Evolutionary conservation across 2,888 invertebrate species (phyloP).

Genomic region (Minunthozetes semirufus): DNA sequence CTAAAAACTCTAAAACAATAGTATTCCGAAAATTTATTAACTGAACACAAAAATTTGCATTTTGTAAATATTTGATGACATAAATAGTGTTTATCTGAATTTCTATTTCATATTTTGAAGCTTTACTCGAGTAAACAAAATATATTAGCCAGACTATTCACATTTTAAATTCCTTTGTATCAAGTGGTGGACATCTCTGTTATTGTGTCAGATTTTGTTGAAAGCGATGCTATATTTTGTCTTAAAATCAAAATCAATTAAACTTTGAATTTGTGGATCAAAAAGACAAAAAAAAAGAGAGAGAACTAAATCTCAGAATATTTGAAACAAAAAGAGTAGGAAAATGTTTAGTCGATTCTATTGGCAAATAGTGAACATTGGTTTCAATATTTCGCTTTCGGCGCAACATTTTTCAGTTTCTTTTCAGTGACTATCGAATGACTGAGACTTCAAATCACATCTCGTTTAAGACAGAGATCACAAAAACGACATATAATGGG

Average conservation of each 20-base stretch:
- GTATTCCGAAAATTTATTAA: too few species aligned
- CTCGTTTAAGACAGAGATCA: slow-evolving; percentile 4
- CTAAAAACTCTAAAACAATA: too few species aligned
- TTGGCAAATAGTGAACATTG: not conserved
- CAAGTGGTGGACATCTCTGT: too few species aligned
- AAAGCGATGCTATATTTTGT: not conserved
- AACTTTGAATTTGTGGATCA: not conserved
- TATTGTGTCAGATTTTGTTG: too few species aligned
- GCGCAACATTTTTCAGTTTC: slow-evolving; percentile 7
- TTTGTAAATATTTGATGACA: too few species aligned
- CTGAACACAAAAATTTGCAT: too few species aligned
- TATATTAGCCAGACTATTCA: too few species aligned
- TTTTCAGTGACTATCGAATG: not conserved
- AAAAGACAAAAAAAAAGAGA: not conserved
- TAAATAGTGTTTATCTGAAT: too few species aligned
- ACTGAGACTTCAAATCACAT: slow-evolving; percentile 23
- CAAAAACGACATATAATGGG: slow-evolving; percentile 16
- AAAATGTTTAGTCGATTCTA: not conserved
- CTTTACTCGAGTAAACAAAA: too few species aligned
- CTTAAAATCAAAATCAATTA: not conserved
- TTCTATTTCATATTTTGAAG: too few species aligned
- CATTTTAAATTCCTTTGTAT: too few species aligned
- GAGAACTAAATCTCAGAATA: not conserved
- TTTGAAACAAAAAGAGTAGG: not conserved
- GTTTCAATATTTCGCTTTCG: slow-evolving; percentile 11